Evolutionary conservation across 2,888 invertebrate species (phyloP).

Genomic region (Brenthis hecate): DNA sequence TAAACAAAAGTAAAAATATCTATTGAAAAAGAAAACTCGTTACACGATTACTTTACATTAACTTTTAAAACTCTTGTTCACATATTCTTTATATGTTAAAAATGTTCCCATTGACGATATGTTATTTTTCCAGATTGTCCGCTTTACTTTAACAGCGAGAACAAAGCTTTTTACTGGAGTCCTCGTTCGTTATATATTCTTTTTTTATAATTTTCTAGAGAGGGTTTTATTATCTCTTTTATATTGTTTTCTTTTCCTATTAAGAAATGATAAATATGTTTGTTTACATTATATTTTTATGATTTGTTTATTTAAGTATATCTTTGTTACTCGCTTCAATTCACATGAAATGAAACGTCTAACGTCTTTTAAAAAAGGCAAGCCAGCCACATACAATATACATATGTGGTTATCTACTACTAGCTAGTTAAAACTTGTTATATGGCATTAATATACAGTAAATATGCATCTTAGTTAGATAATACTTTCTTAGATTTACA

Average conservation of each 20-base stretch:
- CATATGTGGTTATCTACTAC: no score
- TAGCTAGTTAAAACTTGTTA: no score
- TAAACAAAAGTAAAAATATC: not conserved
- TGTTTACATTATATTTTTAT: not conserved
- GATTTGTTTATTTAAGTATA: no score
- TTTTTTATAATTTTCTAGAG: slow-evolving; percentile 8
- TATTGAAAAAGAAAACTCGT: not conserved
- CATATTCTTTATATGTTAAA: not conserved
- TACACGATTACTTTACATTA: not conserved
- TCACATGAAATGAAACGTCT: no score
- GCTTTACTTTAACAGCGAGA: not conserved
- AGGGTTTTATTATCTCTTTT: not conserved
- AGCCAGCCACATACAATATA: no score
- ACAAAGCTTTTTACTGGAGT: slow-evolving; percentile 10
- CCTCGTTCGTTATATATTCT: slow-evolving; percentile 11
- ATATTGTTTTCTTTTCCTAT: not conserved
- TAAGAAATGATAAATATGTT: not conserved
- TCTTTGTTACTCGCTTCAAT: no score
- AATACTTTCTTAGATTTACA: no score
- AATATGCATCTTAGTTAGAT: no score
- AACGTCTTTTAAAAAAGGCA: no score
- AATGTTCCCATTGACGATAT: slow-evolving; percentile 8
- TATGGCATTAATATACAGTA: no score
- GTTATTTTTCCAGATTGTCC: slow-evolving; percentile 13
- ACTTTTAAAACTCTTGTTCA: not conserved